Evolutionary conservation across 2,888 invertebrate genomes (phyloP).

Genomic region (Eledone cirrhosa): DNA sequence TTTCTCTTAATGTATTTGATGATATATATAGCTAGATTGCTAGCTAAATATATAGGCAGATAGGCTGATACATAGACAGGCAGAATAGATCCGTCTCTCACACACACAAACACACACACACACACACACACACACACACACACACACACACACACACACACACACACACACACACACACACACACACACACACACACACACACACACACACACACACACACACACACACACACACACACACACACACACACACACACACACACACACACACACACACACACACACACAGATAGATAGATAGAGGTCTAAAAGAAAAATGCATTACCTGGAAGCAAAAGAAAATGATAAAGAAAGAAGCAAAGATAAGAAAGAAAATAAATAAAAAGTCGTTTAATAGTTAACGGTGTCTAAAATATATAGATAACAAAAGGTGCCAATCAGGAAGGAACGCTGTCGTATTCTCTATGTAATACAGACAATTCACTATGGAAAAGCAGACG

Average conservation of each 20-base stretch:
- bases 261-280: not conserved
- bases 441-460: too few relatives aligned
- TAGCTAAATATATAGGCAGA: too few relatives aligned
- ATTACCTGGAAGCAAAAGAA: too few relatives aligned
- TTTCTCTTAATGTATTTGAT: too few relatives aligned
- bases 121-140: constrained; percentile 6
- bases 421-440: too few relatives aligned
- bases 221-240: not conserved
- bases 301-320: too few relatives aligned
- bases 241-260: not conserved
- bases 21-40: too few relatives aligned
- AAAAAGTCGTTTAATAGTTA: too few relatives aligned
- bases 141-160: constrained; percentile 6
- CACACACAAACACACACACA: constrained; percentile 1
- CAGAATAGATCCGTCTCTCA: not conserved
- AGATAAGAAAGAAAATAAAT: too few relatives aligned
- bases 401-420: too few relatives aligned
- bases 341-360: too few relatives aligned
- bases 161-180: constrained; percentile 6
- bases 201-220: not conserved
- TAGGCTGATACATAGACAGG: too few relatives aligned
- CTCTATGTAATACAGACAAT: not conserved
- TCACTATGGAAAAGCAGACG: not conserved
- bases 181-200: not conserved
- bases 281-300: not conserved